Evolutionary conservation across 1,140 invertebrate species (phyloP).

Genomic region (Manduca sexta): DNA sequence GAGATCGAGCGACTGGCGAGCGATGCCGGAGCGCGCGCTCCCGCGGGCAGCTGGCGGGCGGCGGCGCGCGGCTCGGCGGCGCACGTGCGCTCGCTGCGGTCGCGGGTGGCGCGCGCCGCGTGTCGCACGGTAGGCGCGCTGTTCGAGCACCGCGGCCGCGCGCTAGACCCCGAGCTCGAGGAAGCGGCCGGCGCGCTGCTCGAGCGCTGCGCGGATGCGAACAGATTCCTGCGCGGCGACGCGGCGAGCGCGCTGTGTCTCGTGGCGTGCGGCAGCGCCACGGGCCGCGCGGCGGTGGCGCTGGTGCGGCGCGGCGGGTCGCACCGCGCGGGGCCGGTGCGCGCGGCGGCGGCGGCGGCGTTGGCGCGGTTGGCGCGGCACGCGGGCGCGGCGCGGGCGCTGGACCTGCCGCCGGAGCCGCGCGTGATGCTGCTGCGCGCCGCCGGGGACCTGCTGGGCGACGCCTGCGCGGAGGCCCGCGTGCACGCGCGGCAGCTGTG

Average conservation of each 20-base stretch:
- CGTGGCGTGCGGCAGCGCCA: slow-evolving; percentile 81
- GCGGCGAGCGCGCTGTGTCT: slow-evolving; percentile 86
- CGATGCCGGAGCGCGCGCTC: slow-evolving; percentile 80
- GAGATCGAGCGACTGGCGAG: slow-evolving; percentile 81
- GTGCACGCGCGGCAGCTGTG: slow-evolving; percentile 80
- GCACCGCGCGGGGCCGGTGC: slow-evolving; percentile 90
- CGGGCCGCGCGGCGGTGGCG: slow-evolving; percentile 62
- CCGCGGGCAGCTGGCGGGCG: slow-evolving; percentile 75
- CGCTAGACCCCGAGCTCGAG: slow-evolving; percentile 91
- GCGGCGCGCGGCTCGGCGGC: slow-evolving; percentile 81
- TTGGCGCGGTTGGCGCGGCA: slow-evolving; percentile 80
- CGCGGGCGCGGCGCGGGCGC: slow-evolving; percentile 82
- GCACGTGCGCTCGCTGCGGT: slow-evolving; percentile 90
- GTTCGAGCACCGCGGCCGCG: slow-evolving; percentile 80
- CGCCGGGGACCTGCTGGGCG: slow-evolving; percentile 87
- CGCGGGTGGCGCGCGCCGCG: slow-evolving; percentile 90
- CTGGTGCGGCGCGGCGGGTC: slow-evolving; percentile 74
- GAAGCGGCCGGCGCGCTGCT: slow-evolving; percentile 86
- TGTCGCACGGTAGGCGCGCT: slow-evolving; percentile 86
- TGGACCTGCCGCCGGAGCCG: slow-evolving; percentile 84
- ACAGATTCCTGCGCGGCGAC: slow-evolving; percentile 92
- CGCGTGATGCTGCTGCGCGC: slow-evolving; percentile 86
- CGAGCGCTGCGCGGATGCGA: slow-evolving; percentile 92
- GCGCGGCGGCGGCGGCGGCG: slow-evolving; percentile 86
- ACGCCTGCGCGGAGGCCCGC: slow-evolving; percentile 91